These are phyloP conservation scores for Mermis nigrescens DNA, from an alignment of 2,888 invertebrate species.

Conservation along the genomic window DNA sequence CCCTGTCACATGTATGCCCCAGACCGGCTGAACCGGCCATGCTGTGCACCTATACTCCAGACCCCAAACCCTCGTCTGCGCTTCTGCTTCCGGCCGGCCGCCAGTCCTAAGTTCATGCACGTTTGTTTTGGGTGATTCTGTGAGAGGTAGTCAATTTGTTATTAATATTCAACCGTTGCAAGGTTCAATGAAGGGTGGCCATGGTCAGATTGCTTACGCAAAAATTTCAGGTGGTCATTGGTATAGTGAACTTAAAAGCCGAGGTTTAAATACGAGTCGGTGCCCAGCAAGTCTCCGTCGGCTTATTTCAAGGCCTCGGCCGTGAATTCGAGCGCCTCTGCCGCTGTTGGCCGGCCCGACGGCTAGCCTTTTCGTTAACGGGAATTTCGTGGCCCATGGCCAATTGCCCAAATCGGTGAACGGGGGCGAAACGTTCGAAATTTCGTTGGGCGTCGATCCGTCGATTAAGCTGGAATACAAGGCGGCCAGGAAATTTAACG, in stretches of 20 bases:
- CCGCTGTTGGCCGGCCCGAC: slow-evolving; percentile 34
- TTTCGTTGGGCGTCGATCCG: slow-evolving; percentile 35
- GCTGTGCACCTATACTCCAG: too few relatives aligned
- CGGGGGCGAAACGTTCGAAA: slow-evolving; percentile 35
- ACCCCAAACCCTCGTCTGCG: too few relatives aligned
- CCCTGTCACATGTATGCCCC: too few relatives aligned
- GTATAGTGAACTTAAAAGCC: slow-evolving; percentile 33
- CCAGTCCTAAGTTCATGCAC: too few relatives aligned
- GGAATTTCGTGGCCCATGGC: slow-evolving; percentile 34
- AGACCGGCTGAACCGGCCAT: too few relatives aligned
- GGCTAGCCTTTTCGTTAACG: slow-evolving; percentile 36
- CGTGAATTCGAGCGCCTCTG: slow-evolving; percentile 32
- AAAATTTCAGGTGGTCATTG: slow-evolving; percentile 27
- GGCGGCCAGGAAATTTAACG: slow-evolving; percentile 31
- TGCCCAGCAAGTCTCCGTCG: slow-evolving; percentile 31
- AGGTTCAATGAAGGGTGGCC: too few relatives aligned
- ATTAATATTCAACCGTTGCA: too few relatives aligned
- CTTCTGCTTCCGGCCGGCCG: too few relatives aligned
- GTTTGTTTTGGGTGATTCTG: too few relatives aligned
- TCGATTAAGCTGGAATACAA: slow-evolving; percentile 34
- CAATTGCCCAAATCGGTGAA: slow-evolving; percentile 29
- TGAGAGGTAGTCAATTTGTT: too few relatives aligned
- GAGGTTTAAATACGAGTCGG: slow-evolving; percentile 32
- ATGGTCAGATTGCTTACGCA: too few relatives aligned
- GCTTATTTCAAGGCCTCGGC: slow-evolving; percentile 35